Evolutionary conservation across 2,113 vertebrate species (phyloP).

Genomic region (Athene cunicularia): DNA sequence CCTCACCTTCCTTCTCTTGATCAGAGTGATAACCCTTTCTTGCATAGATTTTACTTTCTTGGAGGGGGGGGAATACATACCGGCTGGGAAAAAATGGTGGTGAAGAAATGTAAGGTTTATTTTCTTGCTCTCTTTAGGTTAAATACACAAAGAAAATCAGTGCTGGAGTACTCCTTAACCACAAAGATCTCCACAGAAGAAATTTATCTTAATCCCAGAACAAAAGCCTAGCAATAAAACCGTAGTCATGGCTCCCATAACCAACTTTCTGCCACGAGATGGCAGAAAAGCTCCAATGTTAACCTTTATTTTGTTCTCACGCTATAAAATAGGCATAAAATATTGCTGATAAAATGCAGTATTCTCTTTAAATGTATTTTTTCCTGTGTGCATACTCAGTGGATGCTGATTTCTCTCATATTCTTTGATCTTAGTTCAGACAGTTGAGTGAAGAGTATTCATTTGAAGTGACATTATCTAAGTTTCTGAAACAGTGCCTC

Average conservation of each 20-base stretch:
- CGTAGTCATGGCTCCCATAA: fast-evolving
- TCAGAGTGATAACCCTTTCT: neutral
- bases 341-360: neutral
- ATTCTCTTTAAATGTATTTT: neutral
- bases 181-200: neutral
- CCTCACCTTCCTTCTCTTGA: neutral
- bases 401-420: neutral
- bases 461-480: neutral
- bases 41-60: fast-evolving
- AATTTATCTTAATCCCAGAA: neutral
- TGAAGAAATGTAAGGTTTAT: neutral
- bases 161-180: neutral
- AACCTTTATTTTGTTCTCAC: fast-evolving
- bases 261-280: neutral
- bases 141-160: neutral
- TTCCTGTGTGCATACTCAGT: fast-evolving
- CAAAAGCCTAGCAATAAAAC: fast-evolving
- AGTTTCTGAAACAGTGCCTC: neutral
- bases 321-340: fast-evolving
- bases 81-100: neutral
- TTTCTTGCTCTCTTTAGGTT: neutral
- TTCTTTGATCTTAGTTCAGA: neutral
- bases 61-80: neutral
- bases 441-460: fast-evolving
- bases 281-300: neutral